A percentile compares a stretch with the other conserved stretches of the same genome.
Evolutionary conservation across 1,140 invertebrate genomes (phyloP).

Genomic region (Pseudomyrmex flavicornis): DNA sequence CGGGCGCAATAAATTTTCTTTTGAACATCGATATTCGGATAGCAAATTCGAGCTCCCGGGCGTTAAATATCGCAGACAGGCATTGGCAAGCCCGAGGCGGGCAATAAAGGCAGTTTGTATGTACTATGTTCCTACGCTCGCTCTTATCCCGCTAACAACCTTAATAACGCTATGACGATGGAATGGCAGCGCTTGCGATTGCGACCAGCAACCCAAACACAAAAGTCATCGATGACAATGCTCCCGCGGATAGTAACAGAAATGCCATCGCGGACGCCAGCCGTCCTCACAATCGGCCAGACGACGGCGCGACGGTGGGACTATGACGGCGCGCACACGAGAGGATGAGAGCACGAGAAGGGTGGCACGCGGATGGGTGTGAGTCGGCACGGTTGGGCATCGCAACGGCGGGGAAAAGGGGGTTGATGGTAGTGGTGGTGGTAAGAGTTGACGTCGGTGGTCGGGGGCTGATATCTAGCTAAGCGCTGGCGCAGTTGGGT

Average conservation of each 20-base stretch:
- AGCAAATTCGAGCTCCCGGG: neutral
- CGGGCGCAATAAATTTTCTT: slow-evolving; percentile 40
- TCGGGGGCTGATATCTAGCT: slow-evolving; percentile 79
- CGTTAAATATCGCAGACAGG: slow-evolving; percentile 44
- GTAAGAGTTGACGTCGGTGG: slow-evolving; percentile 71
- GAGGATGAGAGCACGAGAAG: neutral
- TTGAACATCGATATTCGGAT: slow-evolving; percentile 15
- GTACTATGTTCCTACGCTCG: slow-evolving; percentile 10
- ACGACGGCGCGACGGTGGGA: slow-evolving; percentile 38
- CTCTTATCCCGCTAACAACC: slow-evolving; percentile 54
- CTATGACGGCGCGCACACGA: slow-evolving; percentile 35
- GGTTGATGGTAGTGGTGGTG: slow-evolving; percentile 67
- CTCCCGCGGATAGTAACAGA: slow-evolving; percentile 46
- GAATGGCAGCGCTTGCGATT: slow-evolving; percentile 18
- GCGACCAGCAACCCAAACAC: neutral
- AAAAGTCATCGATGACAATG: slow-evolving; percentile 59
- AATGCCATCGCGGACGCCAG: slow-evolving; percentile 59
- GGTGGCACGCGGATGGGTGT: slow-evolving; percentile 53
- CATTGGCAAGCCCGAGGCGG: slow-evolving; percentile 38
- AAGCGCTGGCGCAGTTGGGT: slow-evolving; percentile 82
- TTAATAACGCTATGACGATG: slow-evolving; percentile 38
- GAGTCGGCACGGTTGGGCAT: slow-evolving; percentile 52
- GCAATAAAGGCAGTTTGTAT: slow-evolving; percentile 14
- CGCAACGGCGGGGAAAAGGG: slow-evolving; percentile 32
- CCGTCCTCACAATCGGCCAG: slow-evolving; percentile 42